A percentile compares a stretch with the other conserved stretches of the same genome.
Conservation (phyloP, 1,140 invertebrate species). For the Pomacea maculata region DNA sequence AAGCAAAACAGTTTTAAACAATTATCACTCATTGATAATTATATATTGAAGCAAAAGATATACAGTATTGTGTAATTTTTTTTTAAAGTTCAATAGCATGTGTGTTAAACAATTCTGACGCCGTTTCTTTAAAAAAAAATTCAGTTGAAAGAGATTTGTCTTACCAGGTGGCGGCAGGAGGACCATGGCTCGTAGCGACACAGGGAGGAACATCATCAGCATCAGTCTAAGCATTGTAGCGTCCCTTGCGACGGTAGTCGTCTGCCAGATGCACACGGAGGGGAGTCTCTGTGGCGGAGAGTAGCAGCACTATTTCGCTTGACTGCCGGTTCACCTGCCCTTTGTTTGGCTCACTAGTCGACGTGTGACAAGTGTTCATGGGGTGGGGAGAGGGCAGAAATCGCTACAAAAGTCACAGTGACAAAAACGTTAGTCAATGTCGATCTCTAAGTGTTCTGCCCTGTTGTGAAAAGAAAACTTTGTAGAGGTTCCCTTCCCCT, state of each 20-base stretch:
- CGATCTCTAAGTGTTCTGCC: too few relatives aligned
- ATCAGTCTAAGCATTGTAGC: background rate
- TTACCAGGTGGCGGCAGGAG: slow-evolving; percentile 6
- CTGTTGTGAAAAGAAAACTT: too few relatives aligned
- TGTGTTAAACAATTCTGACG: too few relatives aligned
- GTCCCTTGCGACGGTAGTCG: background rate
- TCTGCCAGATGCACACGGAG: background rate
- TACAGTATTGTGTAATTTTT: background rate
- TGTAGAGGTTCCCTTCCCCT: too few relatives aligned
- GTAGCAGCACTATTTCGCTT: background rate
- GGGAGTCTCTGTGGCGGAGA: background rate
- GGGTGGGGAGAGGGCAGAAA: background rate
- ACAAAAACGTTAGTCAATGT: too few relatives aligned
- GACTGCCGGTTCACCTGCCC: background rate
- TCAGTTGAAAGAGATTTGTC: background rate
- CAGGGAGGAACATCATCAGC: background rate
- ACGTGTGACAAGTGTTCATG: background rate
- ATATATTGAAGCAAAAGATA: background rate
- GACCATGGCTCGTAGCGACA: background rate
- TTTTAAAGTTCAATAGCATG: too few relatives aligned
- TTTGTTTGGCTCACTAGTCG: background rate
- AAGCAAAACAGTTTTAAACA: background rate
- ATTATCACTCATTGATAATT: too few relatives aligned
- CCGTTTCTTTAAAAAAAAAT: too few relatives aligned
- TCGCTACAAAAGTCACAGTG: too few relatives aligned